Evolutionary conservation across 64 coral and sea anemone species (phyloP), one percentile per base, ranked within the genome.

Genomic region (Montipora cactus): DNA sequence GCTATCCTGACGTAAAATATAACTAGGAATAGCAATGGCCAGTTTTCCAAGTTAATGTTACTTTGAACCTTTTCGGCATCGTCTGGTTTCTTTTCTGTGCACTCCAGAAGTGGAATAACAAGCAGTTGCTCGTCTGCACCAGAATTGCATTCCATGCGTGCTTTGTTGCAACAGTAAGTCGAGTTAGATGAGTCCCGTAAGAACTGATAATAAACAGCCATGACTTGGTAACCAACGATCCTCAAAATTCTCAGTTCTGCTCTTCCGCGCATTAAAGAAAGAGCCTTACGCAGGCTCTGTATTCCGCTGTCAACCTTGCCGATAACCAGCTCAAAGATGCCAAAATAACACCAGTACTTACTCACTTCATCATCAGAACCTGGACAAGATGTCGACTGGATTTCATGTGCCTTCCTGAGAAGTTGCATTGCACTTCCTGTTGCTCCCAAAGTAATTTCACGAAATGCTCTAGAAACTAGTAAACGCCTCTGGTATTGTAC

Each of bases 291-390:
- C 9, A 81, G 13, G 53, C n/a, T 4, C 15, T 61, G 21, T 37
- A 81, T 53, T 62, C 79, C 79, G 10, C 9, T 10, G 9, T 81
- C 79, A 14, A 5, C 15, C 59, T 81, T 16, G 8, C 55, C 55
- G 10, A 22, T 59, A 44, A 61, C 52, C 6, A 81, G 21, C 9
- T 81, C 51, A 81, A 8, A 76, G 37, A 90, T 44, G 37, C 77
- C 28, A n/a, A 74, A 78, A 48, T 79, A 64, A 59, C 75, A 67
- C 44, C 45, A 66, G 64, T 49, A 13, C 9, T 90, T 81, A 14
- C 49, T 53, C 28, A 7, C 59, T 20, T 81, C 52, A 20, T 61
- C 55, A 37, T 13, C 8, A 11, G 79, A 4, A 14, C 11, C 1
- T 22, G 79, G 12, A 55, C 52, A 55, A 37, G 6, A 1, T 14